Conservation (phyloP, 2,888 invertebrate genomes). For the Dryobota labecula region DNA sequence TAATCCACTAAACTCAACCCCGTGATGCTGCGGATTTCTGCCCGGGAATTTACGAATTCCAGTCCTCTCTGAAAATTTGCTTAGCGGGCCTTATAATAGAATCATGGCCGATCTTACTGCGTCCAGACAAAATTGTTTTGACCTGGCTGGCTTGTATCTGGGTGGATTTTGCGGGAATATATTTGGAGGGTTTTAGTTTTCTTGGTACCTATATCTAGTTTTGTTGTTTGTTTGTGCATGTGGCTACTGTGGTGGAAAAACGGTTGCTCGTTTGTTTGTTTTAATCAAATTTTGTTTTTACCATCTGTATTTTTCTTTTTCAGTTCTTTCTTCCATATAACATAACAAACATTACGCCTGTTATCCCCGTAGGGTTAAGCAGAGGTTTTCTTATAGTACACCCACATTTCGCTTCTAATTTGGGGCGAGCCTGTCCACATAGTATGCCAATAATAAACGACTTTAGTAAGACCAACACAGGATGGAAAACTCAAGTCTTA, state of each 20-base stretch:
- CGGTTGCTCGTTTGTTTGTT: background rate
- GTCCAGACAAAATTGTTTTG: constrained; percentile 53
- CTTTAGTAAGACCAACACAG: background rate
- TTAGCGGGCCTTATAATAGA: constrained; percentile 56
- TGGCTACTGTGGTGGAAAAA: background rate
- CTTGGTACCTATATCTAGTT: background rate
- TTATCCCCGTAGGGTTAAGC: background rate
- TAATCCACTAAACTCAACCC: constrained; percentile 37
- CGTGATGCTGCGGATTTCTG: constrained; percentile 43
- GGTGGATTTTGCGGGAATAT: constrained; percentile 23
- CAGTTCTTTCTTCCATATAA: background rate
- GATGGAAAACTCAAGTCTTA: background rate
- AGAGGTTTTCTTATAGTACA: no score
- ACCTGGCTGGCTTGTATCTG: constrained; percentile 35
- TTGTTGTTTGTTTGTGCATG: background rate
- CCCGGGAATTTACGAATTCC: constrained; percentile 51
- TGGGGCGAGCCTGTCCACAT: background rate
- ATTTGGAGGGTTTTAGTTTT: constrained; percentile 21
- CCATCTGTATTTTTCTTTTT: background rate
- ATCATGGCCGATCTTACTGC: constrained; percentile 53
- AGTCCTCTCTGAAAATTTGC: constrained; percentile 55
- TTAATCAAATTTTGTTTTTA: background rate
- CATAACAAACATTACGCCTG: background rate
- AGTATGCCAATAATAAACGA: background rate
- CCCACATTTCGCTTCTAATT: background rate